phyloP scores from a whole-genome alignment of 2,888 invertebrate genomes.

The Criorhina ranunculi region DNA sequence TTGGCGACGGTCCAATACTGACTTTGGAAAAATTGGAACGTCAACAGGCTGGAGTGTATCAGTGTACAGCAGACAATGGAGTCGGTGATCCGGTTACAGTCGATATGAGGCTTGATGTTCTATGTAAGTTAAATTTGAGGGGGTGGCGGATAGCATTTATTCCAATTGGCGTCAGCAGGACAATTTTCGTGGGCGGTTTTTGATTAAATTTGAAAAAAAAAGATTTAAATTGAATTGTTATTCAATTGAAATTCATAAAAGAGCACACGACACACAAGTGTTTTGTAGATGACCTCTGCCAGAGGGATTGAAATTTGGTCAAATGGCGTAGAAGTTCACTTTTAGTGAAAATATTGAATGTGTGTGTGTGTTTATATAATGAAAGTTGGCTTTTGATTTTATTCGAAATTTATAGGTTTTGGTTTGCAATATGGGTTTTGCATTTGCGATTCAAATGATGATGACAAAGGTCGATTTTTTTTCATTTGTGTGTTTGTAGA shows the following conservation, averaged over 20 bases:
- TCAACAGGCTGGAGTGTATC: conserved; percentile 88
- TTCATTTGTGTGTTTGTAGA: no score
- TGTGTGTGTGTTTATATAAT: not conserved
- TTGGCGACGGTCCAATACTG: conserved; percentile 88
- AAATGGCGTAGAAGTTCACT: not conserved
- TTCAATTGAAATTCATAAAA: conserved; percentile 48
- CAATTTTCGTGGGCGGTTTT: conserved; percentile 14
- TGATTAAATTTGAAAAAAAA: conserved; percentile 40
- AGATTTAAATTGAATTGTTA: conserved; percentile 44
- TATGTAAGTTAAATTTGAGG: conserved; percentile 86
- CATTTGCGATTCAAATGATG: not conserved
- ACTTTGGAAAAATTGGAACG: conserved; percentile 88
- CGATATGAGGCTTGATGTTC: conserved; percentile 88
- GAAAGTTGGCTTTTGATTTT: not conserved
- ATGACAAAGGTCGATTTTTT: no score
- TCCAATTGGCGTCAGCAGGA: not conserved
- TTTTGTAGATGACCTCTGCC: conserved; percentile 21
- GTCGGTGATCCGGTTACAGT: conserved; percentile 88
- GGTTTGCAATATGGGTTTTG: not conserved
- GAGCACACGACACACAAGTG: conserved; percentile 24
- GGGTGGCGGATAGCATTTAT: not conserved
- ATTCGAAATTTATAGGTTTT: not conserved
- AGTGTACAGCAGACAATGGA: conserved; percentile 89
- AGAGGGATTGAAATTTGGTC: conserved; percentile 8
- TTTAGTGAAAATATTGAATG: not conserved